Conservation (phyloP, 1,140 invertebrate species). For the Pachyrhynchus sulphureomaculatus region DNA sequence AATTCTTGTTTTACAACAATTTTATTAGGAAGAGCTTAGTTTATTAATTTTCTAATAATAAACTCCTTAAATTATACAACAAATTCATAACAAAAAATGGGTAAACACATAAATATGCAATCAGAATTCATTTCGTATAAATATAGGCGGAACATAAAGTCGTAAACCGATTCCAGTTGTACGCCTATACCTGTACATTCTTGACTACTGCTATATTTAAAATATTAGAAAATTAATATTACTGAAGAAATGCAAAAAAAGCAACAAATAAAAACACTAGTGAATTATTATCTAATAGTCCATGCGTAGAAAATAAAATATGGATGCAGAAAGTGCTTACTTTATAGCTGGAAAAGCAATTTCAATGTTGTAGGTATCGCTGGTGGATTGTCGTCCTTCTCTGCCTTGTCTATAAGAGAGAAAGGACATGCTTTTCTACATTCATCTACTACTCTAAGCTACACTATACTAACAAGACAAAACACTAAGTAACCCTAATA, state of each 20-base stretch:
- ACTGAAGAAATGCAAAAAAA: no score
- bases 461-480: neutral
- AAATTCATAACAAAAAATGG: no score
- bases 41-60: neutral
- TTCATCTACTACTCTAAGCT: slow-evolving; percentile 35
- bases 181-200: no score
- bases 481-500: slow-evolving; percentile 6
- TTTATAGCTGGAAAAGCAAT: slow-evolving; percentile 89
- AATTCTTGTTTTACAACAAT: no score
- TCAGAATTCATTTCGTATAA: no score
- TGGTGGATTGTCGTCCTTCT: slow-evolving; percentile 66
- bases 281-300: neutral
- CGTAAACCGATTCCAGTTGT: no score
- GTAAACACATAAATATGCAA: no score
- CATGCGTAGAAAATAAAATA: slow-evolving; percentile 22
- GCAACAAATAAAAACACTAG: neutral
- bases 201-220: no score
- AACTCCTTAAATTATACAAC: no score
- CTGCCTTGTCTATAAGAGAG: slow-evolving; percentile 54
- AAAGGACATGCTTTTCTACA: slow-evolving; percentile 49
- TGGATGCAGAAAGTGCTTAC: slow-evolving; percentile 64
- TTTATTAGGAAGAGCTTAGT: neutral
- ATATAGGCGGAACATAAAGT: no score
- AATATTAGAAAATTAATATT: no score
- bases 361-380: slow-evolving; percentile 85